These are phyloP conservation scores for Apis dorsata DNA, from an alignment of 1,140 invertebrate genomes.

Conservation along the genomic window DNA sequence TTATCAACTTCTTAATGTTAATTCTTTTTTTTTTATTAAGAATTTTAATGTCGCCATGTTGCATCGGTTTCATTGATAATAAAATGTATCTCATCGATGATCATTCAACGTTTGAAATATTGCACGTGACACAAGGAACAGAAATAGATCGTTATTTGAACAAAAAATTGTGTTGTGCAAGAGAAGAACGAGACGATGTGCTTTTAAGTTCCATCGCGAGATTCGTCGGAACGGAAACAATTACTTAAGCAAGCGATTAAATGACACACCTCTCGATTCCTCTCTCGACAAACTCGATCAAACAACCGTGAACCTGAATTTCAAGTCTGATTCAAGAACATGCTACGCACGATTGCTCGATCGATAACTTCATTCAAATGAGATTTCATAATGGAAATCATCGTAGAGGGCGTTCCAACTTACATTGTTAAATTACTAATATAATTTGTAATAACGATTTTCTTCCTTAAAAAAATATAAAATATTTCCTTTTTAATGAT, in stretches of 20 bases:
- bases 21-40: too few species aligned
- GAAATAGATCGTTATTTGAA: background rate
- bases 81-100: background rate
- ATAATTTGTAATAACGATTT: too few species aligned
- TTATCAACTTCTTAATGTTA: too few species aligned
- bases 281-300: slow-evolving; percentile 10
- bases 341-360: background rate
- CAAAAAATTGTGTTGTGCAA: background rate
- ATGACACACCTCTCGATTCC: slow-evolving; percentile 27
- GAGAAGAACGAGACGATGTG: background rate
- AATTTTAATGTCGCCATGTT: too few species aligned
- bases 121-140: too few species aligned
- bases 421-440: too few species aligned
- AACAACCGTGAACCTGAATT: slow-evolving; percentile 31
- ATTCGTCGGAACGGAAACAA: slow-evolving; percentile 19
- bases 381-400: background rate
- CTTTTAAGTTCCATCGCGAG: background rate
- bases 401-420: background rate
- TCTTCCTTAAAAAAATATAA: too few species aligned
- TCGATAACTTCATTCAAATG: background rate
- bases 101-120: background rate
- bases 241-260: slow-evolving; percentile 32
- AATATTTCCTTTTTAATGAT: too few species aligned
- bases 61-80: too few species aligned
- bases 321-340: slow-evolving; percentile 9